A percentile compares a stretch with the other conserved stretches of the same genome.
Evolutionary conservation across 2,797 vertebrate genomes (phyloP).

Genomic region (Potorous gilbertii): DNA sequence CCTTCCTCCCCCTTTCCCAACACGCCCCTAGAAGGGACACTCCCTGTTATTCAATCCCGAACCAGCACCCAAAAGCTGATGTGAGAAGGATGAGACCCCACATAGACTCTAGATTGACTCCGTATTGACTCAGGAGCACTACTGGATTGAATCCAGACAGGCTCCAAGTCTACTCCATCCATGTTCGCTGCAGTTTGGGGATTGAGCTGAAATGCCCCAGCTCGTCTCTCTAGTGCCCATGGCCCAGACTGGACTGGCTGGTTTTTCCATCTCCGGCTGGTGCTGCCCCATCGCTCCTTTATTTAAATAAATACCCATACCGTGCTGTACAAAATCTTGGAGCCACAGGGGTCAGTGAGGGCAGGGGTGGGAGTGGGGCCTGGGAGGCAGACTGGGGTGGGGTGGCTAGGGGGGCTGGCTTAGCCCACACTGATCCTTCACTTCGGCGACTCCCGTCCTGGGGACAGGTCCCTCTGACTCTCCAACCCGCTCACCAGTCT

Average conservation of each 20-base stretch:
- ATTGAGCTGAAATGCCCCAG: constrained; percentile 43
- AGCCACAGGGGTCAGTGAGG: constrained; percentile 83
- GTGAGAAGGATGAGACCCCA: not conserved
- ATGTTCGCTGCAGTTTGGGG: constrained; percentile 24
- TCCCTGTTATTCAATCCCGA: not conserved
- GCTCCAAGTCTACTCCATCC: constrained; percentile 26
- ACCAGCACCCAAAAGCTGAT: not conserved
- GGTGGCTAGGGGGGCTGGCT: constrained; percentile 81
- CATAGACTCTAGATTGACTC: not conserved
- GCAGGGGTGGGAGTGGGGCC: constrained; percentile 71
- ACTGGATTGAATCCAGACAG: constrained; percentile 44
- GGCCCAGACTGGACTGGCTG: not conserved
- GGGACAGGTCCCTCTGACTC: constrained; percentile 92
- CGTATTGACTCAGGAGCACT: constrained; percentile 31
- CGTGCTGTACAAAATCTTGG: constrained; percentile 91
- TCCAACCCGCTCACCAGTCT: constrained; percentile 98
- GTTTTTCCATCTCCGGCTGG: constrained; percentile 32
- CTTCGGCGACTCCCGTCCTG: constrained; percentile 91
- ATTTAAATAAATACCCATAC: constrained; percentile 89
- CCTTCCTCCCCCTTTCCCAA: not conserved
- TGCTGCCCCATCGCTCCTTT: constrained; percentile 69
- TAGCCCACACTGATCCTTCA: constrained; percentile 75
- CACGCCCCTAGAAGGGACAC: not conserved
- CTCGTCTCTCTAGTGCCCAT: fast-evolving
- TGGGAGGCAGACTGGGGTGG: constrained; percentile 77